These are phyloP conservation scores for Thalassoma bifasciatum DNA, from an alignment of 2,113 vertebrate genomes.

Conservation along the genomic window DNA sequence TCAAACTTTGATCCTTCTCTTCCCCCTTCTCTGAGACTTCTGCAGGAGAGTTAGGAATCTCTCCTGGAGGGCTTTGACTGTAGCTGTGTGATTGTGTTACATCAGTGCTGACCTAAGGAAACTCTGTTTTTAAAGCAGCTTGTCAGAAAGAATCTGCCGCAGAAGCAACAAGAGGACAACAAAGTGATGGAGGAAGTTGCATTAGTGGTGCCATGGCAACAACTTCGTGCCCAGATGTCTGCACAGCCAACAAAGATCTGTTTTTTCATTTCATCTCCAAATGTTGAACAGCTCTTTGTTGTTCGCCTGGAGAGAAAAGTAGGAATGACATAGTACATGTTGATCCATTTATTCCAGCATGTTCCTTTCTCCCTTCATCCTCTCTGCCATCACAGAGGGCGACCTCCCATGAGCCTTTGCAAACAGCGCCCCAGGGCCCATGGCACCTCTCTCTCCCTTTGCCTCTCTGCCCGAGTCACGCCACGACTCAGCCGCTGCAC, in stretches of 20 bases:
- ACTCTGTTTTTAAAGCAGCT: constrained; percentile 47
- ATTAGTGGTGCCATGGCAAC: constrained; percentile 44
- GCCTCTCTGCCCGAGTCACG: constrained; percentile 64
- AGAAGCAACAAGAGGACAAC: constrained; percentile 45
- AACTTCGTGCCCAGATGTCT: constrained; percentile 56
- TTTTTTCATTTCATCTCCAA: constrained; percentile 14
- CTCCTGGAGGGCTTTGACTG: constrained; percentile 5
- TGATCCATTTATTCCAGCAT: constrained; percentile 47
- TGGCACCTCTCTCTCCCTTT: constrained; percentile 63
- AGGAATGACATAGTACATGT: constrained; percentile 25
- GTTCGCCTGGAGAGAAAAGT: constrained; percentile 2
- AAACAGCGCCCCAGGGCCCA: constrained; percentile 71
- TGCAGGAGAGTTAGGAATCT: background rate
- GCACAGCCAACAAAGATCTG: background rate
- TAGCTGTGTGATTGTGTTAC: constrained; percentile 14
- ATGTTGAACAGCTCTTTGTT: background rate
- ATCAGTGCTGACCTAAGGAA: constrained; percentile 52
- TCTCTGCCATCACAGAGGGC: constrained; percentile 59
- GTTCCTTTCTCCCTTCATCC: constrained; percentile 60
- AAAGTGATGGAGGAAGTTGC: constrained; percentile 35
- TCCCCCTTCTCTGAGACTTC: background rate
- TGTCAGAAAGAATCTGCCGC: constrained; percentile 47
- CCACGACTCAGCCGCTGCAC: constrained; percentile 60
- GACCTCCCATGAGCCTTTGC: constrained; percentile 82
- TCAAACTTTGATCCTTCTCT: constrained; percentile 52